Base-by-base conservation (phyloP, 2,888 invertebrate species). In the Coelopa pilipes region DNA sequence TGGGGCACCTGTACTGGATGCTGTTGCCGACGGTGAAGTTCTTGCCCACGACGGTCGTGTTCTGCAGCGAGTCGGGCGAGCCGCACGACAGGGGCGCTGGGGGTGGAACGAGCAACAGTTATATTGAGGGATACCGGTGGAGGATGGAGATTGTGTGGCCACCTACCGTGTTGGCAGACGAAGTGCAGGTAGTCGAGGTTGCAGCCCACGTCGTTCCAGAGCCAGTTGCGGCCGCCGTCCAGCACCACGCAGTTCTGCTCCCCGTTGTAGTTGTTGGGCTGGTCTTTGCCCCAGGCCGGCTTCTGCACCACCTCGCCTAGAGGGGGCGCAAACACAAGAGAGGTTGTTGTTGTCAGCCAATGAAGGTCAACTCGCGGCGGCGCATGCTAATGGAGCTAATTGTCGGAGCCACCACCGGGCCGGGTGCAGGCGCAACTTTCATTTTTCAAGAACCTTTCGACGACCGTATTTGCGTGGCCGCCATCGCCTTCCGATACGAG, bases 201-300 rank as follows among this genome's bases (percentile, higher is more conserved):
- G 86, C 97, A 97, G 70, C 96, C 96, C 34, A 97, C 96, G 87
- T 97, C 97, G 86, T 97, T 97, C 96, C 97, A 97, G 0, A 94
- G 89, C 97, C 97, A 97, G 76, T 92, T 92, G 67, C 96, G 90
- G 0, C 95, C 96, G 0, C 96, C 96, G 84, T 97, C 97, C 78
- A 97, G 89, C 15, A 96, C 96, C n/a, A 94, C 96, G 88, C 97
- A 97, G 86, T 97, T 96, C 86, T 97, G 97, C 82, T 97, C 96
- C 0, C 96, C 96, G 85, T 97, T 97, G 89, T 97, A 97, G 85
- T 97, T 97, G 87, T 97, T 97, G 0, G 97, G 97, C 84, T 97
- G 97, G 83, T 96, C 96, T 85, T 95, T 95, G 69, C 96, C 96
- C 97, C 97, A 97, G 0, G 94, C 90, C 5, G 95, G 95, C 80